A percentile compares a stretch with the other conserved stretches of the same genome.
Evolutionary conservation across 2,113 vertebrate genomes (phyloP).

Genomic region (Piprites chloris): DNA sequence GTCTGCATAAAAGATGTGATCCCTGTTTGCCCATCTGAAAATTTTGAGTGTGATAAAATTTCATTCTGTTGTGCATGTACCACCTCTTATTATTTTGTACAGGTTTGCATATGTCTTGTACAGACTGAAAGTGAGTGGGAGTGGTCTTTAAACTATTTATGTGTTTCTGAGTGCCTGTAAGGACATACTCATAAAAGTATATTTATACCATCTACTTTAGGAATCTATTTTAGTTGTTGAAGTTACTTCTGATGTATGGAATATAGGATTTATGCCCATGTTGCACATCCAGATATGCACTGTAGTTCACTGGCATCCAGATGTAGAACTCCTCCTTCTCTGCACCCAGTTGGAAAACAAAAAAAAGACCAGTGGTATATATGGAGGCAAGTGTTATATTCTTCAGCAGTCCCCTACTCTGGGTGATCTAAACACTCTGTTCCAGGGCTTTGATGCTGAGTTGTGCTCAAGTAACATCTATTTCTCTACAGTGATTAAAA

Average conservation of each 20-base stretch:
- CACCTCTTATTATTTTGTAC: not conserved
- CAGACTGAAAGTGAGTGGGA: not conserved
- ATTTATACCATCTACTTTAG: not conserved
- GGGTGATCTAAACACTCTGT: not conserved
- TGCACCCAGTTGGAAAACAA: fast-evolving
- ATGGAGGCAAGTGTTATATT: not conserved
- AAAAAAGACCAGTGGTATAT: not conserved
- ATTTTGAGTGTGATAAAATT: not conserved
- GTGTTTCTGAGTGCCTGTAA: not conserved
- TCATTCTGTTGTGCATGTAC: not conserved
- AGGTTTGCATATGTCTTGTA: not conserved
- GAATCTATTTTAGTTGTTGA: not conserved
- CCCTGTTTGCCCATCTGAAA: not conserved
- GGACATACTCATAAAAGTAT: not conserved
- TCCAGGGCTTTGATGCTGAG: not conserved
- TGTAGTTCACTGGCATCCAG: not conserved
- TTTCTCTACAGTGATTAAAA: not conserved
- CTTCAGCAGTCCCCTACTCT: not conserved
- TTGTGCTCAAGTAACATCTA: not conserved
- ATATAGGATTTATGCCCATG: not conserved
- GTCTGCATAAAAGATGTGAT: not conserved
- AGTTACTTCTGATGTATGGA: not conserved
- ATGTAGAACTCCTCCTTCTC: not conserved
- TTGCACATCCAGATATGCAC: not conserved
- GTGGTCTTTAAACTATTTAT: not conserved